Evolutionary conservation across 2,888 invertebrate genomes (phyloP).

Genomic region (Mongoloraphidia duomilia): DNA sequence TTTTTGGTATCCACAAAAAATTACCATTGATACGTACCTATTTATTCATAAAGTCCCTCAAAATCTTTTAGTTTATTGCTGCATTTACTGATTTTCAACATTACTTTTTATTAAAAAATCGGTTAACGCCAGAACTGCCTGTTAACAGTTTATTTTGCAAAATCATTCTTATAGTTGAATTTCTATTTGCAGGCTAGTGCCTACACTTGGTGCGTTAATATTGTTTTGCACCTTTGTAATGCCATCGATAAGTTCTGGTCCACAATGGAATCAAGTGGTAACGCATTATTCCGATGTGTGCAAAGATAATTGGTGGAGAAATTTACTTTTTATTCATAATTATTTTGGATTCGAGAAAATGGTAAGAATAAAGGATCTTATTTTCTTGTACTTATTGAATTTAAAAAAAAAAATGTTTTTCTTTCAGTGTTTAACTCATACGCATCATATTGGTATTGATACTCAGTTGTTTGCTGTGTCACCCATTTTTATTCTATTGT

Average conservation of each 20-base stretch:
- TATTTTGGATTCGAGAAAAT: conserved; percentile 58
- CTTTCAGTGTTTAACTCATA: conserved; percentile 51
- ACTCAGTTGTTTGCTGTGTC: conserved; percentile 50
- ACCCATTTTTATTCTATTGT: conserved; percentile 38
- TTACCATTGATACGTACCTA: too few species aligned
- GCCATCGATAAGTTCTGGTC: conserved; percentile 46
- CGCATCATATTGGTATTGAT: conserved; percentile 57
- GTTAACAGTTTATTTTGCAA: not conserved
- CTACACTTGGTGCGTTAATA: conserved; percentile 47
- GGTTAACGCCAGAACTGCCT: too few species aligned
- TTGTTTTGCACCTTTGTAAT: conserved; percentile 51
- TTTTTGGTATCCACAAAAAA: too few species aligned
- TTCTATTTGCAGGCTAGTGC: conserved; percentile 35
- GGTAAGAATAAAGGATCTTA: conserved; percentile 28
- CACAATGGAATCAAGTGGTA: conserved; percentile 54
- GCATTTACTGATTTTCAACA: too few species aligned
- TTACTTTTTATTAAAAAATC: too few species aligned
- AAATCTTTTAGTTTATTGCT: too few species aligned
- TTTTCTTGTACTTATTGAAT: not conserved
- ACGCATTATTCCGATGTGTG: conserved; percentile 52
- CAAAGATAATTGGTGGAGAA: conserved; percentile 55
- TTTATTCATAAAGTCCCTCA: too few species aligned
- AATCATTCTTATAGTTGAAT: conserved; percentile 1
- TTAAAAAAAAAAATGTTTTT: not conserved
- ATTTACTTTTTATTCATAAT: conserved; percentile 54